Conservation (phyloP, 64 coral and sea anemone genomes). For the Montipora efflorescens region DNA sequence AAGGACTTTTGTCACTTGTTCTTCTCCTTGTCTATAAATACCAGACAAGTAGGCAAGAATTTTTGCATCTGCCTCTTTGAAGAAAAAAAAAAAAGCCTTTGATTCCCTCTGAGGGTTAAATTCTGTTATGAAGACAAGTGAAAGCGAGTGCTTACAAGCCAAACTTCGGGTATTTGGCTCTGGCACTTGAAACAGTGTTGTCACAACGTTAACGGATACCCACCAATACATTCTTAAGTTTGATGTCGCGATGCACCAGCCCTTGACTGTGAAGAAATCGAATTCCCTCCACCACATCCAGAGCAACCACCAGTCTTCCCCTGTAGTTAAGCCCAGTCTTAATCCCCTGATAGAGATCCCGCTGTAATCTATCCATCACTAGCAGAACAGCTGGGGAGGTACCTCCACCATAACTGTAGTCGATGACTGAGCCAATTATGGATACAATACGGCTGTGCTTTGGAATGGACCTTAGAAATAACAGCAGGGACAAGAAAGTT, state of each 20-base stretch:
- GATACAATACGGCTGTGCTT: conserved; percentile 88
- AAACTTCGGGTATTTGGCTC: too few species aligned
- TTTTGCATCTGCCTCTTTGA: too few species aligned
- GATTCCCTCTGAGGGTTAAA: too few species aligned
- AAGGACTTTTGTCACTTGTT: too few species aligned
- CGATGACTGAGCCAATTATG: conserved; percentile 93
- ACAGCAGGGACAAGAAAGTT: too few species aligned
- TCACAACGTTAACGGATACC: background rate
- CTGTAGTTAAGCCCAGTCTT: conserved; percentile 89
- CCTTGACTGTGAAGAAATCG: conserved; percentile 98
- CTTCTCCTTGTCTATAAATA: too few species aligned
- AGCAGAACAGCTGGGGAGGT: conserved; percentile 89
- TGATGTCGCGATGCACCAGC: conserved; percentile 95
- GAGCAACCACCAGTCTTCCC: conserved; percentile 81
- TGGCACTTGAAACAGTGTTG: background rate
- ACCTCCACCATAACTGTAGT: conserved; percentile 94
- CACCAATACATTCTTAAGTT: conserved; percentile 97
- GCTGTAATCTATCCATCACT: conserved; percentile 95
- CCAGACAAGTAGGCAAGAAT: too few species aligned
- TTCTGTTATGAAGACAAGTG: too few species aligned
- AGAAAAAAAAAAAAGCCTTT: too few species aligned
- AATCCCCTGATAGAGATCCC: conserved; percentile 96
- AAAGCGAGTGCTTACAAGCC: too few species aligned
- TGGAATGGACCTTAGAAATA: conserved; percentile 74
- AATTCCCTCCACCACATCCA: conserved; percentile 96